Evolutionary conservation across 2,888 invertebrate genomes (phyloP).

Genomic region (Anarsia innoxiella): DNA sequence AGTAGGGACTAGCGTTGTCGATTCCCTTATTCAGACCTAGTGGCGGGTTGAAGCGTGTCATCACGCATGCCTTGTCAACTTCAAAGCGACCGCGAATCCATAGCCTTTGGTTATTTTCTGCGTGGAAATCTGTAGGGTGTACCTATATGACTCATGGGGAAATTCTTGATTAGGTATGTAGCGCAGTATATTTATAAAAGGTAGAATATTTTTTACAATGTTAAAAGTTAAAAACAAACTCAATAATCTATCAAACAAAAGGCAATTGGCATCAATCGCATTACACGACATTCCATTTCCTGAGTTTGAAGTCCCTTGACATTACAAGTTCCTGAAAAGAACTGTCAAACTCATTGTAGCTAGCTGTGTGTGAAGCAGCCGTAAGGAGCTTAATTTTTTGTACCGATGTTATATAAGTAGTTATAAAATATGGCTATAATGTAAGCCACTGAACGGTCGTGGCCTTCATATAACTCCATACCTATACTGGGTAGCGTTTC

Average conservation of each 20-base stretch:
- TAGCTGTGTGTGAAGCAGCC: too few species aligned
- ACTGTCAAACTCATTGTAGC: background rate
- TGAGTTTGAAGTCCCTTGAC: background rate
- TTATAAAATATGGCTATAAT: too few species aligned
- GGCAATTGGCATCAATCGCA: constrained; percentile 1
- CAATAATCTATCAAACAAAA: constrained; percentile 2
- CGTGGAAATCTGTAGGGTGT: constrained; percentile 19
- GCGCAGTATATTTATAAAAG: background rate
- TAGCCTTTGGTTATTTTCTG: constrained; percentile 26
- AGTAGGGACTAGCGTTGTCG: constrained; percentile 6
- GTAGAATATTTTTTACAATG: background rate
- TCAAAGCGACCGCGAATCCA: constrained; percentile 31
- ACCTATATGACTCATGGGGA: background rate
- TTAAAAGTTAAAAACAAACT: too few species aligned
- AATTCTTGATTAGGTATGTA: too few species aligned
- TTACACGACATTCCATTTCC: constrained; percentile 3
- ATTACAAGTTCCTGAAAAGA: background rate
- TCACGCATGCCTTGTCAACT: constrained; percentile 31
- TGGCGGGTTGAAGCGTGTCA: constrained; percentile 15
- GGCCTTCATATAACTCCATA: constrained; percentile 15
- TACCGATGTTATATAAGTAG: too few species aligned
- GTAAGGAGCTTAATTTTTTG: too few species aligned
- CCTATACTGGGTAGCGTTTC: too few species aligned
- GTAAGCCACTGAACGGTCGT: too few species aligned
- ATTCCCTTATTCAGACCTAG: constrained; percentile 5